These are phyloP conservation scores for Misgurnus mizolepis DNA, from an alignment of 2,113 vertebrate genomes.

Conservation along the genomic window DNA sequence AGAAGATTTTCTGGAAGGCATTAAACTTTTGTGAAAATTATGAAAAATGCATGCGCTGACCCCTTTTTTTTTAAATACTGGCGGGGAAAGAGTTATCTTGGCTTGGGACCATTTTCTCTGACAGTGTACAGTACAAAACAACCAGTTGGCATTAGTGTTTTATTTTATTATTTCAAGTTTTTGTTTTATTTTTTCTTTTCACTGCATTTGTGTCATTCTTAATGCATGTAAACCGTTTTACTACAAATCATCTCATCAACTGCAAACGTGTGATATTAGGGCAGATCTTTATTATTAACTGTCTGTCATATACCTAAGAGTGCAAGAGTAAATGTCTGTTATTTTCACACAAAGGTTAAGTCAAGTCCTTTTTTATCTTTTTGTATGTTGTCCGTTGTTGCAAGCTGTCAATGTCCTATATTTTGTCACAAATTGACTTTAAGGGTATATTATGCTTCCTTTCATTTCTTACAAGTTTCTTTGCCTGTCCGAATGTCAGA, in stretches of 20 bases:
- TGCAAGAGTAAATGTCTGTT: constrained; percentile 46
- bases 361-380: constrained; percentile 57
- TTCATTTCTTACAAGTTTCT: not conserved
- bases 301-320: constrained; percentile 29
- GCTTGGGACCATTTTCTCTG: no score
- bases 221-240: constrained; percentile 22
- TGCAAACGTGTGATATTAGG: constrained; percentile 19
- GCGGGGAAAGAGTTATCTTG: no score
- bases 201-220: constrained; percentile 20
- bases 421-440: constrained; percentile 38
- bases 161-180: not conserved
- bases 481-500: not conserved
- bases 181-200: not conserved
- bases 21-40: no score
- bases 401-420: constrained; percentile 55
- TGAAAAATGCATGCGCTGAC: no score
- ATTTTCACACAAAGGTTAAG: constrained; percentile 58
- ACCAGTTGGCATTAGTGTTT: not conserved
- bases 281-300: not conserved
- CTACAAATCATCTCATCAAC: constrained; percentile 31
- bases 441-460: constrained; percentile 29
- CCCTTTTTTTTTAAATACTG: no score
- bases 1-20: no score
- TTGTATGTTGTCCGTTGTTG: constrained; percentile 63
- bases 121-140: not conserved